Percentiles rank a stretch among this genome's conserved stretches.
phyloP scores from a whole-genome alignment of 2,797 vertebrate species.

The Phrynocephalus vlangalii region DNA sequence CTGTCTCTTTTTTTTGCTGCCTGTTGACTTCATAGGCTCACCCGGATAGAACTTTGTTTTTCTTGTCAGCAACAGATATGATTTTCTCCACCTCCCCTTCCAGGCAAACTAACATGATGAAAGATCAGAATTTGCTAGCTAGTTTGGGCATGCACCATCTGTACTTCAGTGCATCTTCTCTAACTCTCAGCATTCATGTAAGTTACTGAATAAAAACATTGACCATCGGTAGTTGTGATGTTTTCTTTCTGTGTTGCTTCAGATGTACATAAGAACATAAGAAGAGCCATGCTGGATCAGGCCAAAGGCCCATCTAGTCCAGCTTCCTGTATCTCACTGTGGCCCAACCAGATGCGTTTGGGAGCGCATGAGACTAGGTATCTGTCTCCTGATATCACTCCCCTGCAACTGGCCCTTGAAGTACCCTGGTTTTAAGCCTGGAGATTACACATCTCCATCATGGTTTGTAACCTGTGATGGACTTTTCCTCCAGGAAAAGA shows the following conservation, averaged over 20 bases:
- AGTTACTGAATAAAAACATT: constrained; percentile 38
- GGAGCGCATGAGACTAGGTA: too few relatives aligned
- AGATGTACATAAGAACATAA: too few relatives aligned
- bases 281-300: too few relatives aligned
- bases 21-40: neutral
- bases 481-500: too few relatives aligned
- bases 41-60: neutral
- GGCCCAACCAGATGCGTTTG: too few relatives aligned
- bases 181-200: neutral
- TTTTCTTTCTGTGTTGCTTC: neutral
- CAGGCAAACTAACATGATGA: neutral
- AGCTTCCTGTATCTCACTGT: too few relatives aligned
- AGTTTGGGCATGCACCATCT: rapidly evolving
- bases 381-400: too few relatives aligned
- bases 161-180: neutral
- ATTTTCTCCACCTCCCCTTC: neutral
- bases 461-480: too few relatives aligned
- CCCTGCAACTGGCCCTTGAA: too few relatives aligned
- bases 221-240: neutral
- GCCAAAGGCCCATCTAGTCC: too few relatives aligned
- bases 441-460: too few relatives aligned
- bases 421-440: too few relatives aligned
- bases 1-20: neutral
- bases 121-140: neutral
- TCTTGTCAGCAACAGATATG: neutral